Conservation (phyloP, 2,113 vertebrate species). For the Tricholaema leucomelas region DNA sequence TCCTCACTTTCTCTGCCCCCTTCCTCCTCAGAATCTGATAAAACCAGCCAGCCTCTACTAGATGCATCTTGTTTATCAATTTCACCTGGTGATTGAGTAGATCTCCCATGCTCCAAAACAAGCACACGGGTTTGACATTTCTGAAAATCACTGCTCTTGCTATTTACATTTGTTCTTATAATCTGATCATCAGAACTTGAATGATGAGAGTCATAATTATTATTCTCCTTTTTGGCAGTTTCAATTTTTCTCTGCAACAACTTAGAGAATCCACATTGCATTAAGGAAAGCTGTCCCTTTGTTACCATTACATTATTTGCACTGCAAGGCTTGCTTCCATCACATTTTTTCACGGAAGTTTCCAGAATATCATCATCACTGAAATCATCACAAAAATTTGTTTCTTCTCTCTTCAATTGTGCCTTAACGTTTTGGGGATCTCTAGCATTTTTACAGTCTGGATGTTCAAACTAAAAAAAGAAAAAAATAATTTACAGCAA, state of each 20-base stretch:
- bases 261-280: conserved; percentile 85
- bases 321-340: conserved; percentile 1
- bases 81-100: not conserved
- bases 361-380: conserved; percentile 83
- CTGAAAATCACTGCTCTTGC: not conserved
- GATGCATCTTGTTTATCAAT: not conserved
- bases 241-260: conserved; percentile 74
- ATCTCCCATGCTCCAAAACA: not conserved
- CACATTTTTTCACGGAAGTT: conserved; percentile 41
- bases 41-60: conserved; percentile 20
- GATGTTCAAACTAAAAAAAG: conserved; percentile 21
- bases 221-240: not conserved
- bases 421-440: not conserved
- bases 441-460: conserved; percentile 21
- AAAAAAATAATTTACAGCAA: not conserved
- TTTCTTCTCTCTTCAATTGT: conserved; percentile 22
- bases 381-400: conserved; percentile 80
- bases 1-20: not conserved
- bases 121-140: not conserved
- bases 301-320: not conserved
- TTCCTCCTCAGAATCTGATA: conserved; percentile 65
- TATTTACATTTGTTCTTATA: not conserved
- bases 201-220: not conserved
- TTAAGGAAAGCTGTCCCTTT: conserved; percentile 75
- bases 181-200: conserved; percentile 25